A percentile compares a stretch with the other conserved stretches of the same genome.
phyloP scores from a whole-genome alignment of 2,113 vertebrate species.

The Ammodytes marinus region DNA sequence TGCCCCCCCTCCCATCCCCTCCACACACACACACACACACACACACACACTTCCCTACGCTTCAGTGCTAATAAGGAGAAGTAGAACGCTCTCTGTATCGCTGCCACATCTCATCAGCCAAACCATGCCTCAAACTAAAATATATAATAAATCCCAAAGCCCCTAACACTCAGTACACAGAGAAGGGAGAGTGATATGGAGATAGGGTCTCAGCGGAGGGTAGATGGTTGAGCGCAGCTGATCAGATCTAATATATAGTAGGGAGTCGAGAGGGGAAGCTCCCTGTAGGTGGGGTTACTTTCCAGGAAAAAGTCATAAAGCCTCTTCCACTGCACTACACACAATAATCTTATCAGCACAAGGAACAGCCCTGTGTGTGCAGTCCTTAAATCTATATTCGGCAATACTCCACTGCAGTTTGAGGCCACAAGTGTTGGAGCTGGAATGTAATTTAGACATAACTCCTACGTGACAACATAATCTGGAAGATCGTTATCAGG shows the following conservation, averaged over 20 bases:
- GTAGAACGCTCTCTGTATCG: slow-evolving; percentile 74
- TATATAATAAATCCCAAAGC: slow-evolving; percentile 23
- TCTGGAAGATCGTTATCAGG: not conserved
- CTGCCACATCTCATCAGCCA: slow-evolving; percentile 81
- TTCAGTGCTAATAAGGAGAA: slow-evolving; percentile 79
- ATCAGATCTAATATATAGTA: slow-evolving; percentile 65
- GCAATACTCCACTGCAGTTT: slow-evolving; percentile 8
- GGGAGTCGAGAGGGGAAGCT: slow-evolving; percentile 31
- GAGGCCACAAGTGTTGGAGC: not conserved
- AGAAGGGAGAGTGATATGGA: slow-evolving; percentile 25
- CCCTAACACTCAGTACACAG: slow-evolving; percentile 13
- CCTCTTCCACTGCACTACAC: slow-evolving; percentile 24
- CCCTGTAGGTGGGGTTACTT: slow-evolving; percentile 36
- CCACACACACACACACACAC: not conserved
- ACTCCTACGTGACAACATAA: slow-evolving; percentile 8
- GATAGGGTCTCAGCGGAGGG: slow-evolving; percentile 30
- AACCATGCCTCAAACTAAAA: slow-evolving; percentile 67
- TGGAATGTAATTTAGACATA: not conserved
- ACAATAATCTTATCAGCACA: slow-evolving; percentile 30
- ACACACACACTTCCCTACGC: not conserved
- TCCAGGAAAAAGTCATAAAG: slow-evolving; percentile 56
- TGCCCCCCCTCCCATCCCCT: slow-evolving; percentile 1
- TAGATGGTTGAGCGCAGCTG: slow-evolving; percentile 11
- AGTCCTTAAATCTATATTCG: slow-evolving; percentile 7
- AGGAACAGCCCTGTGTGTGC: not conserved